phyloP scores from a whole-genome alignment of 2,888 invertebrate species.

The Drosophila infuscata region DNA sequence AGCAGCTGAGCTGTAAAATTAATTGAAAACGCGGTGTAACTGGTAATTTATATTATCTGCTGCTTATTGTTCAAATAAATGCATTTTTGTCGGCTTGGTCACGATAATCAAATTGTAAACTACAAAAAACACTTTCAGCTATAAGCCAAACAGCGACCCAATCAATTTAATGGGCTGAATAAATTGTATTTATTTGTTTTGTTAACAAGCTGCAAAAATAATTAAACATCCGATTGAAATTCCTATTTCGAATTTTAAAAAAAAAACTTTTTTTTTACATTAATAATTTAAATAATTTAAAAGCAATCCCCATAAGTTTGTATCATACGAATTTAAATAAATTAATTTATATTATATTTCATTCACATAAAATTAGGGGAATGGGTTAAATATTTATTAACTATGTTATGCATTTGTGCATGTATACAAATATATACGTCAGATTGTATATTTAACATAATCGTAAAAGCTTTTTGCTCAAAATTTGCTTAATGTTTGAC shows the following conservation, averaged over 20 bases:
- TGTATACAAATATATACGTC: slow-evolving; percentile 7
- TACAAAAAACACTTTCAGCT: slow-evolving; percentile 22
- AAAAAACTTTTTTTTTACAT: not conserved
- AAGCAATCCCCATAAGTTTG: not conserved
- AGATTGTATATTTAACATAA: slow-evolving; percentile 17
- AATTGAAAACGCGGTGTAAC: slow-evolving; percentile 72
- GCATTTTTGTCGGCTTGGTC: slow-evolving; percentile 46
- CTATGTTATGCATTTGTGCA: slow-evolving; percentile 6
- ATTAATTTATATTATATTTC: not conserved
- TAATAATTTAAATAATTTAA: not conserved
- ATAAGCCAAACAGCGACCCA: slow-evolving; percentile 43
- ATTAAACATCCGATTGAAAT: slow-evolving; percentile 14
- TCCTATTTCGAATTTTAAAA: slow-evolving; percentile 15
- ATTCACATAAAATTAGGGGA: not conserved
- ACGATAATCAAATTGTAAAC: slow-evolving; percentile 40
- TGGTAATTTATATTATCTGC: slow-evolving; percentile 63
- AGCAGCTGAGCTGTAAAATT: slow-evolving; percentile 66
- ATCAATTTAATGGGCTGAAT: slow-evolving; percentile 73
- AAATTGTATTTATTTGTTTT: slow-evolving; percentile 63
- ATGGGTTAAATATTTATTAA: not conserved
- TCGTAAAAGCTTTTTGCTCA: slow-evolving; percentile 45
- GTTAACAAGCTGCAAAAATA: slow-evolving; percentile 30
- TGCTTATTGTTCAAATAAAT: slow-evolving; percentile 74
- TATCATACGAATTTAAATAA: not conserved
- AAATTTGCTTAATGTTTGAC: slow-evolving; percentile 13